phyloP scores from a whole-genome alignment of 2,888 invertebrate species.

The Gibbula magus region DNA sequence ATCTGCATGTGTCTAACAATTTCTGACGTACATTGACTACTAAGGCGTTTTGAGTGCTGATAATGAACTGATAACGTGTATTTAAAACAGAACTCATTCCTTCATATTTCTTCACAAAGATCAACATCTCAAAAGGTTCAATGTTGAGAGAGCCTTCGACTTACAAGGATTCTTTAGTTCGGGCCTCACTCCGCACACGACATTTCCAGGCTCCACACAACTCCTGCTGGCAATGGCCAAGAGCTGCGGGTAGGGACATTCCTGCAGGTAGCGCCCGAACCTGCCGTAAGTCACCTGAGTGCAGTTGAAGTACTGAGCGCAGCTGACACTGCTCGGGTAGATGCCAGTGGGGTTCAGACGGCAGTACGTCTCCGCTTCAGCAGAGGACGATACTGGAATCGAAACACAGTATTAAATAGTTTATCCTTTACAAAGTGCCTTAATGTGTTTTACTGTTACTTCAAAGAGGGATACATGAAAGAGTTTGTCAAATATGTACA shows the following conservation, averaged over 20 bases:
- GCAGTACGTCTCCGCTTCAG: neutral
- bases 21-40: too few species aligned
- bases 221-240: constrained; percentile 45
- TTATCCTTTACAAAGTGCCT: too few species aligned
- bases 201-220: constrained; percentile 4
- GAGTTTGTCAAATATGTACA: neutral
- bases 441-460: too few species aligned
- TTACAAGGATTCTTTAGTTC: constrained; percentile 24
- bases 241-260: constrained; percentile 59
- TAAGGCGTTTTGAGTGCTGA: too few species aligned
- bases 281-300: neutral
- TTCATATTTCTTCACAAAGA: too few species aligned
- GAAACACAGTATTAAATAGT: neutral
- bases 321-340: constrained; percentile 14
- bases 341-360: neutral
- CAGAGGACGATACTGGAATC: neutral
- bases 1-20: too few species aligned
- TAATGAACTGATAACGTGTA: too few species aligned
- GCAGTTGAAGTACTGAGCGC: constrained; percentile 30
- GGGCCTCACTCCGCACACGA: constrained; percentile 9
- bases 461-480: neutral
- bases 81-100: too few species aligned
- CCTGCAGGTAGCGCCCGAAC: constrained; percentile 45
- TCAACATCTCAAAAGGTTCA: too few species aligned
- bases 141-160: neutral